phyloP scores from a whole-genome alignment of 2,113 vertebrate genomes.

The Prietella phreatophila region DNA sequence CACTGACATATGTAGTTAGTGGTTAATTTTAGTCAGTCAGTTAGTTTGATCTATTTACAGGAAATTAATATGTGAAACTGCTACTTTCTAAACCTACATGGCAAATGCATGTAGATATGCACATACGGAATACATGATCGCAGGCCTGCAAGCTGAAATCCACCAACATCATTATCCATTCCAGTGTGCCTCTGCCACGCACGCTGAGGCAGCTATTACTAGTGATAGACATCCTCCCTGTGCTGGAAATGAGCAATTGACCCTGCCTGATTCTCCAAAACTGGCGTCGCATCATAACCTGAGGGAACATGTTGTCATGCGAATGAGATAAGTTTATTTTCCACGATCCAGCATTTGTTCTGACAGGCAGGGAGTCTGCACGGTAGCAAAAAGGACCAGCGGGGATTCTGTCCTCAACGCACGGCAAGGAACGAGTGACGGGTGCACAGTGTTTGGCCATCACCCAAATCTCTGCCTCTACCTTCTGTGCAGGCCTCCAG shows the following conservation, averaged over 20 bases:
- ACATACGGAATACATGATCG: conserved; percentile 32
- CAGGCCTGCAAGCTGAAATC: conserved; percentile 33
- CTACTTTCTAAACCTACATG: neutral
- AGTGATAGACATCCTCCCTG: conserved; percentile 69
- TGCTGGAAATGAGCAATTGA: conserved; percentile 76
- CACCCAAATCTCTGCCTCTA: conserved; percentile 86
- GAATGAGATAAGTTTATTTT: conserved; percentile 98
- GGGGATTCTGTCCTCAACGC: conserved; percentile 77
- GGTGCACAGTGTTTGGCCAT: conserved; percentile 78
- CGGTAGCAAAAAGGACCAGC: conserved; percentile 81
- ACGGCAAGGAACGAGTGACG: conserved; percentile 75
- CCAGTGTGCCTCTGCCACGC: conserved; percentile 62
- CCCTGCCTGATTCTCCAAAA: conserved; percentile 73
- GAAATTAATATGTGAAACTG: neutral
- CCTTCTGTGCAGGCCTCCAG: conserved; percentile 86
- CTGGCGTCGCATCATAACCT: conserved; percentile 84
- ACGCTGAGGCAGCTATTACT: conserved; percentile 61
- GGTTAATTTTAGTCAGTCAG: neutral
- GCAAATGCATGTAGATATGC: neutral
- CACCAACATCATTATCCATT: conserved; percentile 58
- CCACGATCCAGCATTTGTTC: conserved; percentile 86
- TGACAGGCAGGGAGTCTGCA: conserved; percentile 88
- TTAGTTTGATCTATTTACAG: neutral
- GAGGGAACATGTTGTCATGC: conserved; percentile 89
- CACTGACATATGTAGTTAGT: neutral